Evolutionary conservation across 2,113 vertebrate genomes (phyloP).

Genomic region (Machaerirhynchus nigripectus): DNA sequence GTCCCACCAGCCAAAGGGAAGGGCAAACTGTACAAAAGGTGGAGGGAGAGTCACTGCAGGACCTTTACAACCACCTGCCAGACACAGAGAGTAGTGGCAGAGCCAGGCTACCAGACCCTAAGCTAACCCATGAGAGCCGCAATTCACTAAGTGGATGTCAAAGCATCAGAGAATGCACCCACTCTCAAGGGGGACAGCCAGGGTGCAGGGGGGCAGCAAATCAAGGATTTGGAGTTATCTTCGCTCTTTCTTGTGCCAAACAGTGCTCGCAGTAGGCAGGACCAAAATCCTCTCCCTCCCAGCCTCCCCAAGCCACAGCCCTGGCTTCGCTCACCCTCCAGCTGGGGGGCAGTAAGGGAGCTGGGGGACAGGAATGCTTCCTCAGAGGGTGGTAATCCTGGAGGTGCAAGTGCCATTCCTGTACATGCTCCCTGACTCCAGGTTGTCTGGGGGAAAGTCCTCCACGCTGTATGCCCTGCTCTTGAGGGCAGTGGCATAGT

Average conservation of each 20-base stretch:
- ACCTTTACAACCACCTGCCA: neutral
- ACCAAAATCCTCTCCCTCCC: neutral
- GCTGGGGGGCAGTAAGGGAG: neutral
- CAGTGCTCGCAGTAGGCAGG: neutral
- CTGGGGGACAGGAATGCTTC: neutral
- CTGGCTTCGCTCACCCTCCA: neutral
- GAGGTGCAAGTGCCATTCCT: conserved; percentile 89
- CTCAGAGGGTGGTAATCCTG: conserved; percentile 80
- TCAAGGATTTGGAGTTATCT: neutral
- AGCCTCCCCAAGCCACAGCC: neutral
- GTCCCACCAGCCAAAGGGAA: neutral
- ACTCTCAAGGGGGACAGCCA: neutral
- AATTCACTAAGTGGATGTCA: neutral
- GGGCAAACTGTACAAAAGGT: neutral
- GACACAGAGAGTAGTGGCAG: neutral
- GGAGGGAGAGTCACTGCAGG: neutral
- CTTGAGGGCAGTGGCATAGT: conserved; percentile 88
- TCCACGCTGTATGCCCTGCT: conserved; percentile 88
- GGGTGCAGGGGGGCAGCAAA: neutral
- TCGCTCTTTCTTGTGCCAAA: neutral
- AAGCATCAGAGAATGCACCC: neutral
- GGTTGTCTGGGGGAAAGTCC: conserved; percentile 83
- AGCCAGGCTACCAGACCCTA: neutral
- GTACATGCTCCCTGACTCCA: conserved; percentile 81
- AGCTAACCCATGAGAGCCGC: neutral